These are phyloP conservation scores for Eclectus roratus DNA, from an alignment of 2,113 vertebrate genomes.

Conservation along the genomic window DNA sequence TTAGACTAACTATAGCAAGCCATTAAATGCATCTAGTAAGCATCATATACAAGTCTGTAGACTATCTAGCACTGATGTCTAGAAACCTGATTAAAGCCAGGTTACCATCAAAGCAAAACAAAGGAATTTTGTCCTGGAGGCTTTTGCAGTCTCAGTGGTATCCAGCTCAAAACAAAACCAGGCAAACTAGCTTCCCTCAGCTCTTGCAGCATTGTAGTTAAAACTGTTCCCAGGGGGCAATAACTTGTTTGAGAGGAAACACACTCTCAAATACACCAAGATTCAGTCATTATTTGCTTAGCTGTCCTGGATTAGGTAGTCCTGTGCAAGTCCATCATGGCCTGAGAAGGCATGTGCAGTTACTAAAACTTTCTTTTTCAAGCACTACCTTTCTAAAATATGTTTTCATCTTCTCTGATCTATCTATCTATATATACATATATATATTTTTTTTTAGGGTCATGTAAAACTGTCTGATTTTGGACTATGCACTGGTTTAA, in stretches of 20 bases:
- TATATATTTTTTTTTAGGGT: constrained; percentile 76
- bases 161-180: neutral
- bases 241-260: neutral
- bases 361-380: neutral
- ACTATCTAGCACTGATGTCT: neutral
- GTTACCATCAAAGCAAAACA: neutral
- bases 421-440: rapidly evolving
- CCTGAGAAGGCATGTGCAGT: neutral
- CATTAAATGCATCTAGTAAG: neutral
- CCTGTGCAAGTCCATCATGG: neutral
- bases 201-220: neutral
- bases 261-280: neutral
- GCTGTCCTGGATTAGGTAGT: neutral
- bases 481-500: constrained; percentile 95
- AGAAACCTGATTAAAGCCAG: neutral
- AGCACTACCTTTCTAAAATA: neutral
- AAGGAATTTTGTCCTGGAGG: neutral
- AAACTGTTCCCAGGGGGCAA: neutral
- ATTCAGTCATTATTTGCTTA: neutral
- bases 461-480: constrained; percentile 98
- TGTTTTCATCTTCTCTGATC: neutral
- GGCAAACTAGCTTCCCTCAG: neutral
- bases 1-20: neutral
- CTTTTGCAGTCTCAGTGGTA: neutral
- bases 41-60: neutral